A percentile compares a stretch with the other conserved stretches of the same genome.
phyloP scores from a whole-genome alignment of 2,797 vertebrate species.

The Takifugu rubripes region DNA sequence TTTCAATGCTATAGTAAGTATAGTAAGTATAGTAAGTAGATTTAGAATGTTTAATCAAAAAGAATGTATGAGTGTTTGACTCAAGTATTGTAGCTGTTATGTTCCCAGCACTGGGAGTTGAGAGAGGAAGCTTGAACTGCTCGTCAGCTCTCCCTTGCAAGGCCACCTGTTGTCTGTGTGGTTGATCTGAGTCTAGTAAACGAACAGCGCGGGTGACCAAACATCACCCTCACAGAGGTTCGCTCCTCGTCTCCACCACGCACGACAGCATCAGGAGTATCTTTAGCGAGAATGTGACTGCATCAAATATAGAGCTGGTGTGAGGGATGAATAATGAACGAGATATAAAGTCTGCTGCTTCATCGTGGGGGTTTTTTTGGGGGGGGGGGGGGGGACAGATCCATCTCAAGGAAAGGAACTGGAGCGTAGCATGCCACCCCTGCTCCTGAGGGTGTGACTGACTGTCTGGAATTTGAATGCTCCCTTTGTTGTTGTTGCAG shows the following conservation, averaged over 20 bases:
- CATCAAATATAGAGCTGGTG: constrained; percentile 56
- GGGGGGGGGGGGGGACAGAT: constrained; percentile 60
- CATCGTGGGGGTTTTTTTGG: constrained; percentile 27
- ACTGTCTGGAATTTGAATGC: constrained; percentile 41
- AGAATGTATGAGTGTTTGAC: no score
- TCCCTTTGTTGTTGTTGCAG: constrained; percentile 21
- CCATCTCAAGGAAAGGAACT: constrained; percentile 23
- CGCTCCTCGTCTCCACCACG: constrained; percentile 32
- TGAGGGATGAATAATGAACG: constrained; percentile 72
- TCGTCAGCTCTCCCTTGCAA: no score
- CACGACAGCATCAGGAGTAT: constrained; percentile 30
- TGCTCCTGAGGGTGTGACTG: constrained; percentile 9
- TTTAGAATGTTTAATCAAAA: no score
- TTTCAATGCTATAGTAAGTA: no score
- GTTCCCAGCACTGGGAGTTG: no score
- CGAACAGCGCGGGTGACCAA: no score
- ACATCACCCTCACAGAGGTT: no score
- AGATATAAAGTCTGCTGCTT: constrained; percentile 49
- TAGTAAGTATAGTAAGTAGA: no score
- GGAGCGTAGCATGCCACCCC: constrained; percentile 11
- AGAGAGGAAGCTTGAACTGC: no score
- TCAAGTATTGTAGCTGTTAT: no score
- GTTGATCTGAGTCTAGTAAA: no score
- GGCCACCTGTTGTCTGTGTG: no score
- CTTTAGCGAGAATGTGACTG: constrained; percentile 37